Evolutionary conservation across 2,888 invertebrate species (phyloP), one percentile per base, ranked within the genome.

Genomic region (Leptodirus hochenwartii): DNA sequence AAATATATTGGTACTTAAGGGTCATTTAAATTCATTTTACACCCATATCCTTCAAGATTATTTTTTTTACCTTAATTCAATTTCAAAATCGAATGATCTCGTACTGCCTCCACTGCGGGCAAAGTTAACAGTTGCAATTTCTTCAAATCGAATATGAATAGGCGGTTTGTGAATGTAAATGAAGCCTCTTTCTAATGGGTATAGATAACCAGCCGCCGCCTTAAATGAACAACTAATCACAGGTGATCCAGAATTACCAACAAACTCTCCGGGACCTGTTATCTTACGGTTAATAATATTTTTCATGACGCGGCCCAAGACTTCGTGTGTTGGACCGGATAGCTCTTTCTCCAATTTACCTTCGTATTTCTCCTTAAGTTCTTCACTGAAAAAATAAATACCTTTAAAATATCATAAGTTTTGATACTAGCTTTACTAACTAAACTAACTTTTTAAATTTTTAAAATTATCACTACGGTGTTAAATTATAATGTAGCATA

Each of bases 101-200:
- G 79, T 81, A 29, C 73, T 80, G 5, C 91, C 91, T 13, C 91
- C 90, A 36, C 90, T 82, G 45, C 95, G 69, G 1, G 91, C 93
- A 59, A 95, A 95, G 57, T 95, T 93, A 5, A 95, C 91, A 0
- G 79, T 78, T 0, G 73, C 68, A 14, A 96, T 81, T 60, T 98
- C 98, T 49, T 98, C 98, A 51, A 95, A 96, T 5, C 95, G 74
- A 35, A 98, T 88, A 47, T 96, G 95, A 35, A 98, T 73, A 0
- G 98, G 95, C 1, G 98, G 98, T 52, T 98, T 98, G 58, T 96
- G 95, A 2, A 98, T 87, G 52, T 91, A 98, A 43, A 98, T 93
- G 50, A 98, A 95, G 6, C 98, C 95, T 44, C 95, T 70, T 55
- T 98, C 98, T 24, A 99, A 56, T 0, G 98, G 98, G 58, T 98